Conservation (phyloP, 2,888 invertebrate genomes). For the Trachelus iudaicus region DNA sequence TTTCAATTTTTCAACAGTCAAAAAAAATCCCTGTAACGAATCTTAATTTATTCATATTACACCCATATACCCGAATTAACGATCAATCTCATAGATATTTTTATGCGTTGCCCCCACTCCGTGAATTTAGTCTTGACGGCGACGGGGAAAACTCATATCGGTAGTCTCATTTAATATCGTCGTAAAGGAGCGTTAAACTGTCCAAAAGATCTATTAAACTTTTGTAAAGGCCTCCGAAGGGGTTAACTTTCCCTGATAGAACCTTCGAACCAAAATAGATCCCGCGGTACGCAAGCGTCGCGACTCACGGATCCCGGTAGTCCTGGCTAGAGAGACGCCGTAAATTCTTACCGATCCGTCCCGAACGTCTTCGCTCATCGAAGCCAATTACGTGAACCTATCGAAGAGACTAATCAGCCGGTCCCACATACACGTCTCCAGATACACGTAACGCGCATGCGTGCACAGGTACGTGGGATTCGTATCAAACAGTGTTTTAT, state of each 20-base stretch:
- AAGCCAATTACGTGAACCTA: neutral
- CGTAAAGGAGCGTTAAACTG: constrained; percentile 21
- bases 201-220: constrained; percentile 31
- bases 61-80: neutral
- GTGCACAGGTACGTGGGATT: constrained; percentile 3
- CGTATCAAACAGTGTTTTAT: constrained; percentile 12
- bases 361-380: neutral
- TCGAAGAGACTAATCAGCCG: neutral
- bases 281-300: neutral
- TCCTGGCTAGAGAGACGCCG: neutral
- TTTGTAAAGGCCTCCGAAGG: constrained; percentile 6
- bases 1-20: neutral
- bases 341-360: neutral
- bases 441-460: neutral
- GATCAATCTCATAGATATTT: neutral
- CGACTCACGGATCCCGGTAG: neutral
- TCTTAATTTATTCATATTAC: too few relatives aligned
- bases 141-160: neutral
- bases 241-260: neutral
- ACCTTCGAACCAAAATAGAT: neutral
- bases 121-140: neutral
- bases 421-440: neutral
- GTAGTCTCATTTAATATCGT: constrained; percentile 22
- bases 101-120: neutral
- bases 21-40: too few relatives aligned